A percentile compares a stretch with the other conserved stretches of the same genome.
These are phyloP conservation scores for Ctenomys sociabilis DNA, from an alignment of 2,113 vertebrate genomes.

Conservation along the genomic window DNA sequence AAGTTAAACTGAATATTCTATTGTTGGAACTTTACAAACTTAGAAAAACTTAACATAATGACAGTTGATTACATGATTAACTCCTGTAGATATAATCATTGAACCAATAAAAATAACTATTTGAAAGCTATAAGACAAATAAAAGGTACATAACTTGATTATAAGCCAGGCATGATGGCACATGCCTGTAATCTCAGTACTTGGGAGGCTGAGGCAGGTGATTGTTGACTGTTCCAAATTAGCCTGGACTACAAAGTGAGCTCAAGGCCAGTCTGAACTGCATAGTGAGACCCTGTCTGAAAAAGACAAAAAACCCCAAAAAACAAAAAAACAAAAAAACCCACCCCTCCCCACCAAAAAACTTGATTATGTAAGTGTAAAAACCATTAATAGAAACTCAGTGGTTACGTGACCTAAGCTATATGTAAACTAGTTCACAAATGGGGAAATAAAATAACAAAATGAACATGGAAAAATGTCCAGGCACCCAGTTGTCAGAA, in stretches of 20 bases:
- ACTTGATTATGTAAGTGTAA: conserved; percentile 22
- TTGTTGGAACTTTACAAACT: neutral
- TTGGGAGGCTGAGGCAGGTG: too few species aligned
- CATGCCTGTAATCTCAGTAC: too few species aligned
- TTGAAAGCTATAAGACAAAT: neutral
- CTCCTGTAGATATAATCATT: neutral
- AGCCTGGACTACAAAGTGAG: too few species aligned
- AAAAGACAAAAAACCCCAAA: too few species aligned
- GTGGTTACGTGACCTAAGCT: neutral
- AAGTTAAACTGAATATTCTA: neutral
- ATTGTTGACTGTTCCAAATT: too few species aligned
- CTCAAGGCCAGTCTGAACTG: too few species aligned
- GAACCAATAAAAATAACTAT: neutral
- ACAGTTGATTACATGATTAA: neutral
- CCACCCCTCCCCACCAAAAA: neutral
- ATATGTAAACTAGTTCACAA: conserved; percentile 33
- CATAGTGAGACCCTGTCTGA: too few species aligned
- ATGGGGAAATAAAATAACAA: conserved; percentile 35
- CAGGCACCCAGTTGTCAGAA: neutral
- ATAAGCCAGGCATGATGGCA: neutral
- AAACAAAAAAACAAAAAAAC: too few species aligned
- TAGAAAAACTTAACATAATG: conserved; percentile 13
- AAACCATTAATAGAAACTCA: neutral
- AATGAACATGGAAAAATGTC: conserved; percentile 47
- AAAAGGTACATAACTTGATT: neutral